Conservation (phyloP, 2,113 vertebrate genomes). For the Hiodon alosoides region DNA sequence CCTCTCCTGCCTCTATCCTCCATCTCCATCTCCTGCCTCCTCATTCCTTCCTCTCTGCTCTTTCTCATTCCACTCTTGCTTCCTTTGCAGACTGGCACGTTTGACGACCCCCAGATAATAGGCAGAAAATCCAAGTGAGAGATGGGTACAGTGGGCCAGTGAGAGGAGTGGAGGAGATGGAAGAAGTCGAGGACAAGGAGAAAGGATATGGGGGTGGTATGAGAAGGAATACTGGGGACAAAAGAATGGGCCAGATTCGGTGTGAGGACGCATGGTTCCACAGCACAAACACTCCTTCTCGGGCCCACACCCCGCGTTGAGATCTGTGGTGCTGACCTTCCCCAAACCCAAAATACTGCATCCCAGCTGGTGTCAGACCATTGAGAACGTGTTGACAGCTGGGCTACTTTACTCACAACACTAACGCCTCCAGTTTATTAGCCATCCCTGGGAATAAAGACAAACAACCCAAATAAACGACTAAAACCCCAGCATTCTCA, state of each 20-base stretch:
- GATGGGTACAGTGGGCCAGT: neutral
- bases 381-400: constrained; percentile 13
- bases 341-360: no score
- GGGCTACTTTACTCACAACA: constrained; percentile 25
- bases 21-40: constrained; percentile 23
- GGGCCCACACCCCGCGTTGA: no score
- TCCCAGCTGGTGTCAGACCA: constrained; percentile 9
- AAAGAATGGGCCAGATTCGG: neutral
- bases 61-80: constrained; percentile 20
- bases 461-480: neutral
- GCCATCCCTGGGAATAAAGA: neutral
- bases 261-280: no score
- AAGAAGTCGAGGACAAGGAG: no score
- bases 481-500: constrained; percentile 5
- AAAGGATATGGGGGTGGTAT: neutral
- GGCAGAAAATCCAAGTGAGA: neutral
- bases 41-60: constrained; percentile 14
- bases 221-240: neutral
- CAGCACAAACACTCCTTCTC: no score
- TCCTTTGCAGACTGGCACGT: no score
- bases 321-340: no score
- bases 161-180: neutral
- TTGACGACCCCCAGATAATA: no score
- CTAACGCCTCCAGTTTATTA: constrained; percentile 13
- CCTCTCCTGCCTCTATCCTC: constrained; percentile 37